A percentile compares a stretch with the other conserved stretches of the same genome.
These are phyloP conservation scores for Alfaro cultratus DNA, from an alignment of 2,797 vertebrate genomes.

Conservation along the genomic window DNA sequence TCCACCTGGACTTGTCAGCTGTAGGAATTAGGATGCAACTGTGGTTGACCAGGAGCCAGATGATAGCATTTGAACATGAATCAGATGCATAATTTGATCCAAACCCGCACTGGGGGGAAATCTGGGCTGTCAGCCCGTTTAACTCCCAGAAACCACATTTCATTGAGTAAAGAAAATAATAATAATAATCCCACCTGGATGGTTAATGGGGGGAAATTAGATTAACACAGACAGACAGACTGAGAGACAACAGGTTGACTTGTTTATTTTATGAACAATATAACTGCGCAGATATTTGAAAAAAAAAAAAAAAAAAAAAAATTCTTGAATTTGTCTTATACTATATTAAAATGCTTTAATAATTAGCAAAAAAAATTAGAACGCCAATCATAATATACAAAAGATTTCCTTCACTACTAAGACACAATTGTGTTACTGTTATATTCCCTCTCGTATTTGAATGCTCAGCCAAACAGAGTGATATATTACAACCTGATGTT, in stretches of 20 bases:
- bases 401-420: background rate
- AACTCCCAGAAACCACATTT: slow-evolving; percentile 10
- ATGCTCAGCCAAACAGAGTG: background rate
- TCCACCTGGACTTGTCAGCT: slow-evolving; percentile 73
- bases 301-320: background rate
- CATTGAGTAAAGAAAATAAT: background rate
- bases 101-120: slow-evolving; percentile 26
- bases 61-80: slow-evolving; percentile 47
- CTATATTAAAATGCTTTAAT: background rate
- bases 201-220: background rate
- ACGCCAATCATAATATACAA: too few relatives aligned
- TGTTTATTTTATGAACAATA: background rate
- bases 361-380: background rate
- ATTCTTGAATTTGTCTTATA: background rate
- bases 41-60: slow-evolving; percentile 36
- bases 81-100: slow-evolving; percentile 43
- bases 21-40: slow-evolving; percentile 63
- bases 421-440: background rate
- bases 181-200: slow-evolving; percentile 11
- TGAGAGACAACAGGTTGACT: slow-evolving; percentile 7
- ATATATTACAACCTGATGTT: background rate
- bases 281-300: background rate
- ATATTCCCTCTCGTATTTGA: background rate
- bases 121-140: slow-evolving; percentile 22
- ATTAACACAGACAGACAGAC: background rate